Conservation (phyloP, 2,797 vertebrate genomes). For the Sebastes cheni region DNA sequence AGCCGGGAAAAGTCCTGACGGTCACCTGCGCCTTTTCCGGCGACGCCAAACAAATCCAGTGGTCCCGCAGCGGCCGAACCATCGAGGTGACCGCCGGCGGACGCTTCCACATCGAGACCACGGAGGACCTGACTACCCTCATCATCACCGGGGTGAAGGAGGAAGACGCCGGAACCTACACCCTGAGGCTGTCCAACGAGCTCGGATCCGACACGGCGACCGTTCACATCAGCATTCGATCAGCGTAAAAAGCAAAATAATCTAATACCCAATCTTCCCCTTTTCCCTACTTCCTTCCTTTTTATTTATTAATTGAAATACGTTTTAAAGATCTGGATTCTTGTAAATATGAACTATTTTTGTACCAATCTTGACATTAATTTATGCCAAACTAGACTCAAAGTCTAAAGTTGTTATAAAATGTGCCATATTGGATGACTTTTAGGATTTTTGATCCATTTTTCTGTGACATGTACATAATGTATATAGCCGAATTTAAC, state of each 20-base stretch:
- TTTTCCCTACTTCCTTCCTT: slow-evolving; percentile 81
- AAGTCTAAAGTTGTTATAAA: slow-evolving; percentile 86
- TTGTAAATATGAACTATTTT: slow-evolving; percentile 99
- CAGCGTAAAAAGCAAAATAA: slow-evolving; percentile 75
- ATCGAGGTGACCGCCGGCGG: slow-evolving; percentile 88
- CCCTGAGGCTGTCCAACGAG: slow-evolving; percentile 93
- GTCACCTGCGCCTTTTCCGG: slow-evolving; percentile 96
- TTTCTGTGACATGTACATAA: slow-evolving; percentile 98
- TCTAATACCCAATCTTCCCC: slow-evolving; percentile 63
- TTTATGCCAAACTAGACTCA: slow-evolving; percentile 87
- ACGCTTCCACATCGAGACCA: slow-evolving; percentile 97
- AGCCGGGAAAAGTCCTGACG: slow-evolving; percentile 95
- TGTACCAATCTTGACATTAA: slow-evolving; percentile 85
- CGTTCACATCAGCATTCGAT: slow-evolving; percentile 96
- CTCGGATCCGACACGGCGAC: slow-evolving; percentile 93
- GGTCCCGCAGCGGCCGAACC: slow-evolving; percentile 85
- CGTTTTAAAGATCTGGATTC: slow-evolving; percentile 87
- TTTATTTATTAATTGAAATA: slow-evolving; percentile 83
- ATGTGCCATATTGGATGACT: slow-evolving; percentile 90
- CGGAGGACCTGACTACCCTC: slow-evolving; percentile 95
- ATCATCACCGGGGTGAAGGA: slow-evolving; percentile 94
- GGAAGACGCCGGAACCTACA: slow-evolving; percentile 93
- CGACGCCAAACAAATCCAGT: slow-evolving; percentile 90
- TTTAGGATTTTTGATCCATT: slow-evolving; percentile 87
- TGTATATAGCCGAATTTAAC: slow-evolving; percentile 97